Conservation (phyloP, 2,797 vertebrate genomes). For the Pseudomugil gertrudae region DNA sequence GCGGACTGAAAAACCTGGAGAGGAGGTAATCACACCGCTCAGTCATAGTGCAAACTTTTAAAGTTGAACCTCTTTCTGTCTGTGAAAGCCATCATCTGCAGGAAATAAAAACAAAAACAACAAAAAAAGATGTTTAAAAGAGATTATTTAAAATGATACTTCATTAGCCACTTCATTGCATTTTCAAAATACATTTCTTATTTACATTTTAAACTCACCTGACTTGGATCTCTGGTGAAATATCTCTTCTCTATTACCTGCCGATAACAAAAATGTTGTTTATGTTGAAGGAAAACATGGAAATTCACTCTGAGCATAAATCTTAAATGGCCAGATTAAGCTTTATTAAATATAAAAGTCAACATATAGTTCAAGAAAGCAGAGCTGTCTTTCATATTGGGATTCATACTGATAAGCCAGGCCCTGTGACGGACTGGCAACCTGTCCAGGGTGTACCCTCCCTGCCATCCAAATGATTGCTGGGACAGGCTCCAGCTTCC, state of each 20-base stretch:
- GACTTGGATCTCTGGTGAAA: conserved; percentile 89
- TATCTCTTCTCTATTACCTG: conserved; percentile 99
- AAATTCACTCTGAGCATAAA: too few relatives aligned
- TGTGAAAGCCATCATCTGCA: conserved; percentile 89
- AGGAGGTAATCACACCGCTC: conserved; percentile 56
- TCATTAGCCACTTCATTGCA: not conserved
- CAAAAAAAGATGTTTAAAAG: not conserved
- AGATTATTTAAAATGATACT: not conserved
- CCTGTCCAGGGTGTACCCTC: too few relatives aligned
- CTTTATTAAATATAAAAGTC: not conserved
- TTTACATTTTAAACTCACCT: conserved; percentile 88
- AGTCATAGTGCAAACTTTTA: conserved; percentile 94
- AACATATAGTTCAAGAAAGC: not conserved
- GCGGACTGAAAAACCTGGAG: not conserved
- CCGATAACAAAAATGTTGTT: not conserved
- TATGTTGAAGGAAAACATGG: not conserved
- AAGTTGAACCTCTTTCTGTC: conserved; percentile 92
- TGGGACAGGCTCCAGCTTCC: too few relatives aligned
- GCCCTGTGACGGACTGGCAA: too few relatives aligned
- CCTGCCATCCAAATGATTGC: too few relatives aligned
- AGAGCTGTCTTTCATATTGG: not conserved
- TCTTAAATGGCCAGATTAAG: not conserved
- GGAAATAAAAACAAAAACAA: conserved; percentile 3
- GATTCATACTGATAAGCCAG: not conserved
- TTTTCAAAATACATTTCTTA: not conserved